A percentile compares a stretch with the other conserved stretches of the same genome.
phyloP scores from a whole-genome alignment of 2,113 vertebrate species.

The Pseudorectes ferrugineus region DNA sequence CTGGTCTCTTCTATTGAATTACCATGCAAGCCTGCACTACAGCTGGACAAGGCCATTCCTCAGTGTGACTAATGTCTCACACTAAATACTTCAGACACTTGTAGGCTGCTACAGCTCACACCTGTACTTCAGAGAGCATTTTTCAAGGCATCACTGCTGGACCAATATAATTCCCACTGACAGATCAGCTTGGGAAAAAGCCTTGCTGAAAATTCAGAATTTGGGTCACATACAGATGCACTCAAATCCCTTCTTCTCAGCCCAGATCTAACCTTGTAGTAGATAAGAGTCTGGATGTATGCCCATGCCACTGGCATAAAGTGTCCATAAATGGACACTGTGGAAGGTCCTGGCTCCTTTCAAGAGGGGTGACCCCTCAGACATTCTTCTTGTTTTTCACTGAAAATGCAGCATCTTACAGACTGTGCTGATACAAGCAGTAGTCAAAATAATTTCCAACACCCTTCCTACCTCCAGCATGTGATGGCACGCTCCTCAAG shows the following conservation, averaged over 20 bases:
- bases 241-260: not conserved
- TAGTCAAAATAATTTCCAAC: not conserved
- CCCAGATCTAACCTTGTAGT: not conserved
- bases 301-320: not conserved
- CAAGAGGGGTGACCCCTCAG: not conserved
- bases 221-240: not conserved
- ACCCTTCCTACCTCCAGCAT: not conserved
- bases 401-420: not conserved
- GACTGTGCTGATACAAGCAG: not conserved
- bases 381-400: not conserved
- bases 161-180: not conserved
- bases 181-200: not conserved
- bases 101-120: not conserved
- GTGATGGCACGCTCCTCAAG: not conserved
- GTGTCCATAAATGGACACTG: rapidly evolving
- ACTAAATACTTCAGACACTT: not conserved
- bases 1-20: not conserved
- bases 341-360: not conserved
- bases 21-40: not conserved
- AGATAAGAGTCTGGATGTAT: not conserved
- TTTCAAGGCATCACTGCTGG: not conserved
- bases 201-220: not conserved
- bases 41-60: not conserved
- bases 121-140: not conserved
- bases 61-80: not conserved